Evolutionary conservation across 2,888 invertebrate species (phyloP).

Genomic region (Eupeodes latifasciatus): DNA sequence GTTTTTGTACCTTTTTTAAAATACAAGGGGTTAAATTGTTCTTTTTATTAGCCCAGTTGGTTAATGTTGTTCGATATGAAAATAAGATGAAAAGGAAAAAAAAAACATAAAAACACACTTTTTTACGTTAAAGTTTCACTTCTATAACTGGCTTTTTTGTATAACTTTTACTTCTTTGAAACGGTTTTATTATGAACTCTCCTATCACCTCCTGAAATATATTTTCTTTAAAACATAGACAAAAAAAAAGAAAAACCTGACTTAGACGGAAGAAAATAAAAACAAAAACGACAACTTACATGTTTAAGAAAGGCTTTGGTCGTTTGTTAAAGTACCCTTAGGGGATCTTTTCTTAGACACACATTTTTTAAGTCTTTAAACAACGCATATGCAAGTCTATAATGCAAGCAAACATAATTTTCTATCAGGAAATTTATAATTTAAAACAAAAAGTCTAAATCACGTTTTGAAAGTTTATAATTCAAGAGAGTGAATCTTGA

Average conservation of each 20-base stretch:
- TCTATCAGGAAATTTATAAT: conserved; percentile 6
- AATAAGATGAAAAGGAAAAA: background rate
- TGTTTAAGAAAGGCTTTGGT: conserved; percentile 3
- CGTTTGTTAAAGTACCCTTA: conserved; percentile 10
- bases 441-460: background rate
- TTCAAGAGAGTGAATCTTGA: conserved; percentile 11
- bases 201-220: conserved; percentile 14
- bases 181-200: background rate
- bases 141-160: conserved; percentile 36
- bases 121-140: conserved; percentile 40
- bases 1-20: background rate
- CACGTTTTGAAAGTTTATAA: conserved; percentile 23
- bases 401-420: conserved; percentile 5
- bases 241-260: conserved; percentile 11
- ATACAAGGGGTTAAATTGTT: conserved; percentile 67
- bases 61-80: background rate
- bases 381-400: background rate
- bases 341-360: background rate
- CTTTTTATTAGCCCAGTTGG: conserved; percentile 52
- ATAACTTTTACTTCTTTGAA: conserved; percentile 44
- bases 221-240: background rate
- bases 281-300: conserved; percentile 19
- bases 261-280: background rate
- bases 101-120: conserved; percentile 15
- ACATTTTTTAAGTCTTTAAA: background rate